phyloP scores from a whole-genome alignment of 2,113 vertebrate species.

The Panthera tigris region DNA sequence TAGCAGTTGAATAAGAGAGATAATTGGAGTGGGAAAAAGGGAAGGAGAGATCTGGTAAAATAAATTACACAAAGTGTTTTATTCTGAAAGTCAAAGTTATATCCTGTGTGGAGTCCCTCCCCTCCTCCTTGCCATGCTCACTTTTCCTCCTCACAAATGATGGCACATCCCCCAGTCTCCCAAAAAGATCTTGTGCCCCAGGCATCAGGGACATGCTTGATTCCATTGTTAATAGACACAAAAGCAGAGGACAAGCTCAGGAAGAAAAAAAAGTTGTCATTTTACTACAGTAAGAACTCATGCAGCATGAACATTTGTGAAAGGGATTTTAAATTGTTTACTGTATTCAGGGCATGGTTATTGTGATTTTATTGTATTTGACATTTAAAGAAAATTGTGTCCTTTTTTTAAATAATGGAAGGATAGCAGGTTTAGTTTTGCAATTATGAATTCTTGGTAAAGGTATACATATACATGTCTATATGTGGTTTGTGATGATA shows the following conservation, averaged over 20 bases:
- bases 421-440: background rate
- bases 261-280: background rate
- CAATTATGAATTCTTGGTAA: background rate
- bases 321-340: slow-evolving; percentile 38
- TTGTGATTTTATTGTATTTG: background rate
- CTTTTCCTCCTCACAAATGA: slow-evolving; percentile 6
- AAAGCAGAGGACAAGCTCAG: slow-evolving; percentile 38
- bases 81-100: slow-evolving; percentile 68
- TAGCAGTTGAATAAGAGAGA: slow-evolving; percentile 63
- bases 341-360: background rate
- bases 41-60: slow-evolving; percentile 49
- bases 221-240: slow-evolving; percentile 36
- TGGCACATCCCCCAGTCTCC: background rate
- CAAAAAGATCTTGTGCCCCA: background rate
- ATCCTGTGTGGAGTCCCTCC: slow-evolving; percentile 53
- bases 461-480: background rate
- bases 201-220: slow-evolving; percentile 38
- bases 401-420: background rate
- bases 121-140: slow-evolving; percentile 16
- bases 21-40: slow-evolving; percentile 82
- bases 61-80: slow-evolving; percentile 65
- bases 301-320: background rate
- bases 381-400: background rate
- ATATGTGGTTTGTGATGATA: background rate
- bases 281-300: background rate